Evolutionary conservation across 2,888 invertebrate species (phyloP), one percentile per base, ranked within the genome.

Genomic region (Thera britannica): DNA sequence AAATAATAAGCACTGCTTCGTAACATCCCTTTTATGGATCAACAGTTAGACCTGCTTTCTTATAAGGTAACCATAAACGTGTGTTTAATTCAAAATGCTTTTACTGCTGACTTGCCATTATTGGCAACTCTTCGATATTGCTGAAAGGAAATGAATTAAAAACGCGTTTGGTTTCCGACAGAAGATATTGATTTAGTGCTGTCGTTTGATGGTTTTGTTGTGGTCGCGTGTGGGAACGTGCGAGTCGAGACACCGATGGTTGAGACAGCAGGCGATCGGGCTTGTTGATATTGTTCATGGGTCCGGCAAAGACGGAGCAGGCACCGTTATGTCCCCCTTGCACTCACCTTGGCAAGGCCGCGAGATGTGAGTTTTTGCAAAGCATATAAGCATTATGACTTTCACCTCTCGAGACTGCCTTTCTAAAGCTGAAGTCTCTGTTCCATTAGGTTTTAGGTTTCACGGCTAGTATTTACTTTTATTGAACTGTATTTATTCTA

Each of bases 301-400:
- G 83, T 79, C 79, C 74, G 69, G 79, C 48, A 62, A 59, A 66
- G 82, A 79, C 84, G 87, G 84, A 84, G 80, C 83, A 78, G 80
- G 79, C 81, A 89, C 93, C 93, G 93, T 93, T 93, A 90, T 88
- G 91, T 88, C 92, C 92, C 90, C 89, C 87, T 89, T 91, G 90
- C 90, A 89, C 82, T 93, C 87, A 93, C 93, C 93, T 93, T 93
- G 93, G 87, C 93, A 93, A 93, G 93, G 93, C 93, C 93, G 92
- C 87, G 86, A 88, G 92, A 90, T 89, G 90, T 85, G 84, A 90
- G 90, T 92, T 93, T 93, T 93, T 93, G 92, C 93, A 89, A 89
- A 85, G 82, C 85, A 83, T 84, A 86, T 90, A 88, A 89, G 88
- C 89, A 86, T 82, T 63, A 90, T 88, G 91, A 93, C 93, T 93